Percentiles rank a stretch among this genome's conserved stretches.
Evolutionary conservation across 2,888 invertebrate genomes (phyloP).

Genomic region (Metallyticus violacea): DNA sequence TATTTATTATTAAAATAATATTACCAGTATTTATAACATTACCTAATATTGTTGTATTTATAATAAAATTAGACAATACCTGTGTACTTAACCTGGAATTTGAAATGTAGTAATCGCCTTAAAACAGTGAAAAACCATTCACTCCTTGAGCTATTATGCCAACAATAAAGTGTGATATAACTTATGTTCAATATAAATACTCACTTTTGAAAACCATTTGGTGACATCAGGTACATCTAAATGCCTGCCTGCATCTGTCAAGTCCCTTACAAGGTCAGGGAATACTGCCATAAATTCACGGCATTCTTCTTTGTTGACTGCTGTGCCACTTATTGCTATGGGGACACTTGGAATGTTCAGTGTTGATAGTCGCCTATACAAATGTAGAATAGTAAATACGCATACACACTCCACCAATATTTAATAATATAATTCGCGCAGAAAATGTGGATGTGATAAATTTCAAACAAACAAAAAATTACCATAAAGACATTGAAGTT

Average conservation of each 20-base stretch:
- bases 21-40: too few species aligned
- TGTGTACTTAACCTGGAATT: too few species aligned
- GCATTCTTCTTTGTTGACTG: conserved; percentile 76
- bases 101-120: too few species aligned
- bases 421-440: too few species aligned
- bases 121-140: not conserved
- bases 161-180: not conserved
- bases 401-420: too few species aligned
- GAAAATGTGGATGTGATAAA: too few species aligned
- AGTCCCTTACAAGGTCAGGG: conserved; percentile 80
- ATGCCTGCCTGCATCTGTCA: conserved; percentile 73
- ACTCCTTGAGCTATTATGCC: not conserved
- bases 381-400: not conserved
- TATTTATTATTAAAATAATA: too few species aligned
- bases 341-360: conserved; percentile 60
- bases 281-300: conserved; percentile 85
- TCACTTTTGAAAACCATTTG: conserved; percentile 77
- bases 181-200: too few species aligned
- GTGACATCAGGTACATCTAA: conserved; percentile 75
- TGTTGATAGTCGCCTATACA: conserved; percentile 54
- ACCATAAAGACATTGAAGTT: too few species aligned
- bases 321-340: conserved; percentile 59
- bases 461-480: too few species aligned
- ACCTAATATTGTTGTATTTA: too few species aligned
- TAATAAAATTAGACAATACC: too few species aligned